Percentiles rank a stretch among this genome's conserved stretches.
phyloP scores from a whole-genome alignment of 2,113 vertebrate genomes.

The Platysteira castanea region DNA sequence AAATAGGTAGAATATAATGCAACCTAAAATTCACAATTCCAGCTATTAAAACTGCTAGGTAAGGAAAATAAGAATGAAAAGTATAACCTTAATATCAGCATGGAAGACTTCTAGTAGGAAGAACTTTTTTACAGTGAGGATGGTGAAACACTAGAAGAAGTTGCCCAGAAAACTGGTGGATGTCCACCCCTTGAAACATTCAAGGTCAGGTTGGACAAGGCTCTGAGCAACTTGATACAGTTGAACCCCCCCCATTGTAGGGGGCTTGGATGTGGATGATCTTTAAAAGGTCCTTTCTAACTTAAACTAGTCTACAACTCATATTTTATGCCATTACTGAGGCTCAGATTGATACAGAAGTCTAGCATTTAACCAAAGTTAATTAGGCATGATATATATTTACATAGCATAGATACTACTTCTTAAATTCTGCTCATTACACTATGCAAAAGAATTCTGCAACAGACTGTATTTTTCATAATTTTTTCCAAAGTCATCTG shows the following conservation, averaged over 20 bases:
- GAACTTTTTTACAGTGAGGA: not conserved
- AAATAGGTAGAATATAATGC: not conserved
- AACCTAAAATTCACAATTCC: not conserved
- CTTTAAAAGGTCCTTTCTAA: not conserved
- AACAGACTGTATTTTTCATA: not conserved
- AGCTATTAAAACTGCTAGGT: not conserved
- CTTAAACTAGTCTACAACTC: not conserved
- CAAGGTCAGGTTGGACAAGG: not conserved
- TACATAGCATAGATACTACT: not conserved
- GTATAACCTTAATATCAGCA: not conserved
- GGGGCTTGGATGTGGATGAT: not conserved
- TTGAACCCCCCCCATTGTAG: accelerated
- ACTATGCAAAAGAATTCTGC: not conserved
- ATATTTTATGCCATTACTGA: not conserved
- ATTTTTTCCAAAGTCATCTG: not conserved
- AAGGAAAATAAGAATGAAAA: not conserved
- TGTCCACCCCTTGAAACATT: not conserved
- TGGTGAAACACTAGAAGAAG: not conserved
- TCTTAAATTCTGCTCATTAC: not conserved
- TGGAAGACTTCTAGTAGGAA: not conserved
- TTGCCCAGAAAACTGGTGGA: not conserved
- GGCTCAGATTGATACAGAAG: not conserved
- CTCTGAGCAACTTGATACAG: not conserved
- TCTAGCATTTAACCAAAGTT: not conserved
- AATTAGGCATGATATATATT: not conserved